Evolutionary conservation across 1,140 invertebrate species (phyloP), one percentile per base, ranked within the genome.

Genomic region (Leptopilina clavipes): DNA sequence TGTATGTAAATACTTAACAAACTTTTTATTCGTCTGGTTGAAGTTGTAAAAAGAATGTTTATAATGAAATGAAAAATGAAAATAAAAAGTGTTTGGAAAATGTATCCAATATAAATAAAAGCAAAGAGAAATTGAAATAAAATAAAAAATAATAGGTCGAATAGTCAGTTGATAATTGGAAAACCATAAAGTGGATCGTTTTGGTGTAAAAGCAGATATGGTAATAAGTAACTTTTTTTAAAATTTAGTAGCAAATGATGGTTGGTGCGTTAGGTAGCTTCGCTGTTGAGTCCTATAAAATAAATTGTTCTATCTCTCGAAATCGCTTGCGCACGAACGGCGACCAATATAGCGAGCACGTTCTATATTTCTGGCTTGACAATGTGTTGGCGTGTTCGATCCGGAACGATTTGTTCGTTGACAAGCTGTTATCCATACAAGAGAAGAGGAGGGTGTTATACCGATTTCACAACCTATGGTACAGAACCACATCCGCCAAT

Each of bases 381-480:
- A 65, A 65, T 65, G 56, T 31, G 56, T 31, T 65, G 19, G 56
- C 56, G 22, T 65, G 56, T 31, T 65, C 56, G 56, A 65, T 65
- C 56, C 56, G 19, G 22, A 65, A 65, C 56, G 56, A 65, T 65
- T 65, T 65, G 56, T 65, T 65, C 56, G 22, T 31, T 65, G 56
- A 65, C 56, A 65, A 65, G 56, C 56, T 65, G 56, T 65, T 65
- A 65, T 65, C 56, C 22, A 65, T 65, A 65, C 56, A 31, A 7
- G 56, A 31, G 56, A 5, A 19, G 19, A 7, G 56, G 11, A 7
- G 56, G 56, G 10, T 14, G 56, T 19, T 31, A 40, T 40, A 19
- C 54, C 19, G 19, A 56, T 56, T 17, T 9, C 19, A 19, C 54
- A n/a, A 25, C 11, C 56, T 31, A 25, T 65, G 22, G 22, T 65